phyloP scores from a whole-genome alignment of 2,797 vertebrate species.

The Melanotaenia pygmaea region DNA sequence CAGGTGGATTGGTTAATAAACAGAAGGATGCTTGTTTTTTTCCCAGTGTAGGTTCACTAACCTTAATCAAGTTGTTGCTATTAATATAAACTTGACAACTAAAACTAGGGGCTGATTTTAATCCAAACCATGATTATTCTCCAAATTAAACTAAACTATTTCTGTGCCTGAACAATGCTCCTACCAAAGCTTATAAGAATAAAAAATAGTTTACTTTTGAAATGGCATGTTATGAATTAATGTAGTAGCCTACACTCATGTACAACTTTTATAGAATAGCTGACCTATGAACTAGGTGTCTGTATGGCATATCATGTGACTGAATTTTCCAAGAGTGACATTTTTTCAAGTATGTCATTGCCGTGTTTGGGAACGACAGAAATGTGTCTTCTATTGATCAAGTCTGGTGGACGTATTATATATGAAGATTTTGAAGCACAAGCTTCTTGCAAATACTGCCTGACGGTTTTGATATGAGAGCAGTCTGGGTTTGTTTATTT shows the following conservation, averaged over 20 bases:
- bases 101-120: neutral
- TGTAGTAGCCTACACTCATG: neutral
- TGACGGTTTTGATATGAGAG: slow-evolving; percentile 54
- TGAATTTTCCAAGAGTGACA: neutral
- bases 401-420: slow-evolving; percentile 28
- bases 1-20: neutral
- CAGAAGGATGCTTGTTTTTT: neutral
- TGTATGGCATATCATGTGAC: neutral
- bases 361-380: neutral
- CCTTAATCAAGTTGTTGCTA: neutral
- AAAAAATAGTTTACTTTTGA: neutral
- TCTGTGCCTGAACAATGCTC: neutral
- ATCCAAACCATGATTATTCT: slow-evolving; percentile 3
- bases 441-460: slow-evolving; percentile 50
- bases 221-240: slow-evolving; percentile 27
- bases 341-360: neutral
- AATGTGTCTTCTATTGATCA: slow-evolving; percentile 2
- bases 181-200: neutral
- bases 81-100: neutral
- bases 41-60: neutral
- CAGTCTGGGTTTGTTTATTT: slow-evolving; percentile 66
- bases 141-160: neutral
- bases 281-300: slow-evolving; percentile 13
- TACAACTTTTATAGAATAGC: slow-evolving; percentile 1
- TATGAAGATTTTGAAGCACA: slow-evolving; percentile 47